phyloP scores from a whole-genome alignment of 2,797 vertebrate species.

The Enteromius treurensis region DNA sequence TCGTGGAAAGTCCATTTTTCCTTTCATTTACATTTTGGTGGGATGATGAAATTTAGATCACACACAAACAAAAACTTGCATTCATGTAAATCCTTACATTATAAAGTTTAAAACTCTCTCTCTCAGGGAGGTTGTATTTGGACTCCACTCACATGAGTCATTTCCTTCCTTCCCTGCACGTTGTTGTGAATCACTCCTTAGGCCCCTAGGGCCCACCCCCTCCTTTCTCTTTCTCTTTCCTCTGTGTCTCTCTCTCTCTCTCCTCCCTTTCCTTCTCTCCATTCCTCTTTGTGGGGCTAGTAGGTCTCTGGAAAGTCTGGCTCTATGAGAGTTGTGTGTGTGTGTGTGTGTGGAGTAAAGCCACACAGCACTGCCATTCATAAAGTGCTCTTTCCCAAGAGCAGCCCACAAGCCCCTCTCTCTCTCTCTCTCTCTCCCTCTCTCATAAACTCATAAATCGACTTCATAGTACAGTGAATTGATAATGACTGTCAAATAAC shows the following conservation, averaged over 20 bases:
- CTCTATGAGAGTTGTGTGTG: constrained; percentile 53
- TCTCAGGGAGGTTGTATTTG: constrained; percentile 75
- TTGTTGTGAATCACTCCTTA: constrained; percentile 92
- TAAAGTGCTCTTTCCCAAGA: constrained; percentile 45
- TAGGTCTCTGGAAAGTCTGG: constrained; percentile 75
- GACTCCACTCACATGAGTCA: constrained; percentile 90
- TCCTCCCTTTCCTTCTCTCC: constrained; percentile 61
- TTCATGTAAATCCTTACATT: background rate
- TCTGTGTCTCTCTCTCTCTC: constrained; percentile 67
- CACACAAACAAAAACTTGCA: background rate
- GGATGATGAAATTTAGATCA: background rate
- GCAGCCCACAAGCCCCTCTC: constrained; percentile 15
- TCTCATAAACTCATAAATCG: constrained; percentile 23
- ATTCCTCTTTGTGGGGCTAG: constrained; percentile 57
- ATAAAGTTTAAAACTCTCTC: constrained; percentile 13
- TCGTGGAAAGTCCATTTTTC: background rate
- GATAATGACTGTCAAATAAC: background rate
- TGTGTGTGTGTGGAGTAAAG: constrained; percentile 35
- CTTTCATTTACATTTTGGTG: background rate
- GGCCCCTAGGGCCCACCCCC: constrained; percentile 83
- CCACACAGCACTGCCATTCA: constrained; percentile 62
- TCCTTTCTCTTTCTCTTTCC: constrained; percentile 81
- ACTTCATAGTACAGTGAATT: constrained; percentile 23
- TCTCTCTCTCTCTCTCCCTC: background rate
- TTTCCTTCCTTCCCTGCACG: constrained; percentile 99